phyloP scores from a whole-genome alignment of 2,797 vertebrate species.

The Graptemys geographica region DNA sequence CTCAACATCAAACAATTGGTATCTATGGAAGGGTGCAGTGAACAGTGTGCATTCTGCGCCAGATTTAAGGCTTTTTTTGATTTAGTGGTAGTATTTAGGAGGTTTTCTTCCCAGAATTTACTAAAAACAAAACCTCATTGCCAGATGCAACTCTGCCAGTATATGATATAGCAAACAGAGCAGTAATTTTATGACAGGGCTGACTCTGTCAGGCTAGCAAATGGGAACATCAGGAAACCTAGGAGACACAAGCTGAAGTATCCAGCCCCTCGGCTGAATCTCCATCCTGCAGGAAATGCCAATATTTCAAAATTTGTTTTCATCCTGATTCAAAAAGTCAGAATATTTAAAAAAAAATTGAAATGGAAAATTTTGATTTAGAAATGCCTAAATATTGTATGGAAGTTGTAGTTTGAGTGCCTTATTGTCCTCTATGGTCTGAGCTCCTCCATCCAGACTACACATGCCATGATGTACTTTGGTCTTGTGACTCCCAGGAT shows the following conservation, averaged over 20 bases:
- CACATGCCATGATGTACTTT: constrained; percentile 55
- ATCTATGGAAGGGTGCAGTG: neutral
- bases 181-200: constrained; percentile 54
- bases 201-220: constrained; percentile 32
- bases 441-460: constrained; percentile 40
- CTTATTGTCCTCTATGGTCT: constrained; percentile 60
- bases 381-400: constrained; percentile 32
- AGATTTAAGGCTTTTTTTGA: constrained; percentile 15
- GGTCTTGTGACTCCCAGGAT: neutral
- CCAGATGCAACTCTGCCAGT: constrained; percentile 50
- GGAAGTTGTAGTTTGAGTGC: constrained; percentile 28
- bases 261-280: neutral
- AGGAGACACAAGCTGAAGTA: neutral
- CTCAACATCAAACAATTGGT: neutral
- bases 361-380: neutral
- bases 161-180: constrained; percentile 42
- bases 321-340: neutral
- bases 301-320: neutral
- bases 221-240: constrained; percentile 30
- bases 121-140: constrained; percentile 65
- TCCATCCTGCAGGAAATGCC: neutral
- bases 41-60: neutral
- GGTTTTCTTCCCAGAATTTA: constrained; percentile 20
- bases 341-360: neutral
- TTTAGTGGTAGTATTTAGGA: constrained; percentile 40